Evolutionary conservation across 1,140 invertebrate genomes (phyloP), one percentile per base, ranked within the genome.

Genomic region (Nautilus pompilius): DNA sequence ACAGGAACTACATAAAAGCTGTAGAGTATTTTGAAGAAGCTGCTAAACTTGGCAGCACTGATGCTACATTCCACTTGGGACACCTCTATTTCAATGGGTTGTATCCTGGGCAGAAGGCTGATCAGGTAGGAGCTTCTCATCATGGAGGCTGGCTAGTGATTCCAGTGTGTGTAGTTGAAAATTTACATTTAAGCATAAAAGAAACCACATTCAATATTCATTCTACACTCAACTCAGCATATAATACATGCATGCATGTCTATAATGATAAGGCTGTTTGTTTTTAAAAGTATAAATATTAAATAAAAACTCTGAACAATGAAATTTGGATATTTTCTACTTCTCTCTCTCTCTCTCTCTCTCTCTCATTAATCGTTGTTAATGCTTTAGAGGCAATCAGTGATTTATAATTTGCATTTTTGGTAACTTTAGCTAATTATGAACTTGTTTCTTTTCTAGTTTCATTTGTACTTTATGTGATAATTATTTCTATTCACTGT

Each of bases 31-130:
- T 77, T 58, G 62, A 72, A 29, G 15, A 72, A 58, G 64, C 79
- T 1, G 70, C 68, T 56, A 59, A 53, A n/a, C 15, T 68, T 26
- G 71, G 72, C 3, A 71, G 71, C 32, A 54, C 68, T 22, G 79
- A 80, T 62, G 73, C 75, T 3, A 73, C 72, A 29, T 70, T 74
- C 63, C 76, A 79, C 55, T 60, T 80, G 4, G 79, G 75, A 0
- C 63, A 72, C 45, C 69, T 79, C 63, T 67, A 75, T 58, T 61
- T 73, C 8, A 62, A 60, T 22, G 78, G 77, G 5, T 22, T 67
- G 13, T 71, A 72, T 29, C 75, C 72, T 8, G 63, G 66, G 24
- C 62, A 67, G 41, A n/a, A 46, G 8, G 54, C 57, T n/a, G 69
- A 79, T 60, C 60, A 60, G 46, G 77, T 79, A 67, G 63, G 68